Percentiles rank a stretch among this genome's conserved stretches.
phyloP scores from a whole-genome alignment of 2,113 vertebrate species.

The Siniperca chuatsi region DNA sequence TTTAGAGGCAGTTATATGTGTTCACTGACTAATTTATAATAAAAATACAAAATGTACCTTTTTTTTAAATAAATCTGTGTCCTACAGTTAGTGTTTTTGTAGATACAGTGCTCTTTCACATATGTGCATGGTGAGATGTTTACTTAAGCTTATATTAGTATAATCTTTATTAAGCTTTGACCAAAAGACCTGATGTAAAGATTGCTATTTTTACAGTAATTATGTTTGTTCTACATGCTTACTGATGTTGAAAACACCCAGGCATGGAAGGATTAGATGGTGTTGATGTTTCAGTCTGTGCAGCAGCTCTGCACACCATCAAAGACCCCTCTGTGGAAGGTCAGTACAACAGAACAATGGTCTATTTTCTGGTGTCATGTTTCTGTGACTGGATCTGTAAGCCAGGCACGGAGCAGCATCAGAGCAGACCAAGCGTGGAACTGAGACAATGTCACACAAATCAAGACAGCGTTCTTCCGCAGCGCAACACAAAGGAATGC shows the following conservation, averaged over 20 bases:
- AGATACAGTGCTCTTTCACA: conserved; percentile 1
- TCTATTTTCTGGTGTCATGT: conserved; percentile 51
- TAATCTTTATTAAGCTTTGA: not conserved
- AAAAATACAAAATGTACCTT: conserved; percentile 8
- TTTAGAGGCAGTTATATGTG: not conserved
- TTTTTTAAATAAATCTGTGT: not conserved
- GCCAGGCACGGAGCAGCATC: conserved; percentile 1
- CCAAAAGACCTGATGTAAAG: conserved; percentile 28
- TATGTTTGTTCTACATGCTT: conserved; percentile 3
- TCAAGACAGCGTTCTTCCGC: conserved; percentile 11
- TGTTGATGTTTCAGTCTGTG: conserved; percentile 11
- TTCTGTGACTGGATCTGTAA: conserved; percentile 47
- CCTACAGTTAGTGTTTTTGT: conserved; percentile 32
- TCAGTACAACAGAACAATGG: conserved; percentile 13
- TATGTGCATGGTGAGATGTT: conserved; percentile 34
- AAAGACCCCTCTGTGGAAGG: conserved; percentile 7
- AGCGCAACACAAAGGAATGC: not conserved
- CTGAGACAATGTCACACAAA: conserved; percentile 36
- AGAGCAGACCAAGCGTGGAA: conserved; percentile 19
- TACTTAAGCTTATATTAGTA: conserved; percentile 26
- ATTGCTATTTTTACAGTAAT: conserved; percentile 12
- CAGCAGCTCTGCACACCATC: conserved; percentile 18
- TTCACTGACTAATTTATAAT: not conserved
- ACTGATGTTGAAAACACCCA: conserved; percentile 21
- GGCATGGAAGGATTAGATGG: conserved; percentile 35